Conservation (phyloP, 2,888 invertebrate species). For the Lepidochitona cinerea region DNA sequence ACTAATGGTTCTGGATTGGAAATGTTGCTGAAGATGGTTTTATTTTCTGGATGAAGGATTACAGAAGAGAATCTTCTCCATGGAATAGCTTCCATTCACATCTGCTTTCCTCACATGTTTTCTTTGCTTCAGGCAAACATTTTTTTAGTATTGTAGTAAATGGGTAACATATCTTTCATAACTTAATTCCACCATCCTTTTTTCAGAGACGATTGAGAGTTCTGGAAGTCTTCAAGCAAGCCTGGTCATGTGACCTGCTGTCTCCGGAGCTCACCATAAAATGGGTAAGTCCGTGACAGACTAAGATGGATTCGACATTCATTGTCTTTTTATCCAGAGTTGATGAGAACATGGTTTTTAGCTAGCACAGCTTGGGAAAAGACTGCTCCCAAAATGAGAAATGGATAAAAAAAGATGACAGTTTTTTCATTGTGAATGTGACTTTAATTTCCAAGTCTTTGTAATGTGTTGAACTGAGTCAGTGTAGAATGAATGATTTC, state of each 20-base stretch:
- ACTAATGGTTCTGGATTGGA: no score
- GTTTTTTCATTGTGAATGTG: background rate
- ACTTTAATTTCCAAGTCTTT: background rate
- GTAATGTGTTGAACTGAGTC: background rate
- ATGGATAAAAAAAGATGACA: background rate
- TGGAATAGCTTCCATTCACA: no score
- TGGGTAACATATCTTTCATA: background rate
- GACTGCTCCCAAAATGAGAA: background rate
- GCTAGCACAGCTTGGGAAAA: background rate
- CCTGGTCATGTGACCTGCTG: conserved; percentile 23
- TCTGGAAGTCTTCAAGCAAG: conserved; percentile 35
- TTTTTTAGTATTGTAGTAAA: background rate
- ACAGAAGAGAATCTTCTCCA: no score
- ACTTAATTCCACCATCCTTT: background rate
- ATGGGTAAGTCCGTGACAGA: conserved; percentile 32
- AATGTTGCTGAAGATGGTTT: no score
- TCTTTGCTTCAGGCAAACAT: background rate
- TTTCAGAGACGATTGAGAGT: conserved; percentile 36
- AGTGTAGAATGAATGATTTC: background rate
- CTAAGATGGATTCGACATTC: background rate
- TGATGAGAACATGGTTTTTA: background rate
- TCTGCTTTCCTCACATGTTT: no score
- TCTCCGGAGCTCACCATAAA: conserved; percentile 27
- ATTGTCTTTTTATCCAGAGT: background rate
- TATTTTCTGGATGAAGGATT: no score